Base-by-base conservation (phyloP, 2,797 vertebrate genomes). In the Argentina silus region DNA sequence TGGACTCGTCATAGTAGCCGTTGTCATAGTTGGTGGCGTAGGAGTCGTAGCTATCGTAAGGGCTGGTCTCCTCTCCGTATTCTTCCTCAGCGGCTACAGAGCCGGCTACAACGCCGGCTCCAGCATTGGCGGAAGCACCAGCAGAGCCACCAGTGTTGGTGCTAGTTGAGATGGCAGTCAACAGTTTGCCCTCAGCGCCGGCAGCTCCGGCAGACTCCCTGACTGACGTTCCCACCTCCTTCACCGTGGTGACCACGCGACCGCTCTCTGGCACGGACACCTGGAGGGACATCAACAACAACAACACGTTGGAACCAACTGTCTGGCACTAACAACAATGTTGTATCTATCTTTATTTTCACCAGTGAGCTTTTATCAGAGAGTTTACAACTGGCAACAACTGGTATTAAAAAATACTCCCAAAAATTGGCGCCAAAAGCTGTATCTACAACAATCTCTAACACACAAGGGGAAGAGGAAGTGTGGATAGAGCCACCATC, bases 1-100 rank as follows among this genome's bases (percentile, higher is more conserved):
- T 94, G 1, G 88, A 19, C 69, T 93, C 92, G 0, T 91, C 88
- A 10, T 92, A 92, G 79, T 91, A 36, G 27, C 27, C 27, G 27
- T 36, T 36, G 27, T 36, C 27, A 4, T 36, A 36, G 27, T 36
- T 36, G 27, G 27, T 36, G 27, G 27, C 27, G 27, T 36, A 90
- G 12, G 21, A 57, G 0, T 85, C 88, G 14, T 93, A 91, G 75
- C 19, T 47, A 0, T 89, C 87, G 0, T 94, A 90, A 0, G 81
- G 59, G 57, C 51, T 27, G 61, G 19, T 23, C 47, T 89, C 89
- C 15, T 85, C 88, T 0, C 62, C 78, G 2, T 88, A 83, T 43
- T 66, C 17, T 0, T 90, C 81, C 0, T 75, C 48, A 1, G 60
- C 48, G 12, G 3, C 62, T 6, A 14, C 60, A 11, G 27, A 11